A percentile compares a stretch with the other conserved stretches of the same genome.
These are phyloP conservation scores for Octonoba sinensis DNA, from an alignment of 2,888 invertebrate species.

Conservation along the genomic window DNA sequence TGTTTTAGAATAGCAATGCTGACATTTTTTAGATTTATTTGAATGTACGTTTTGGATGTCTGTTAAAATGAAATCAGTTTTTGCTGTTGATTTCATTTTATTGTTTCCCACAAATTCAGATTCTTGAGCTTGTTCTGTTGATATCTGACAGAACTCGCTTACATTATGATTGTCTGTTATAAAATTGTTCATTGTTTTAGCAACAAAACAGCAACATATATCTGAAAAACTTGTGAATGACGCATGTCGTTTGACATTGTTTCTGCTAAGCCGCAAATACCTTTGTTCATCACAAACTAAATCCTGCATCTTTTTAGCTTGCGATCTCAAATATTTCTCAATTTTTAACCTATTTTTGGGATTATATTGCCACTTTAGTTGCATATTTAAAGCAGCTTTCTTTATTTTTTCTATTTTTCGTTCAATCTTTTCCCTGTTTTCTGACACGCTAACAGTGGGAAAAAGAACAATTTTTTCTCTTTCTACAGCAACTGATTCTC, in stretches of 20 bases:
- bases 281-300: constrained; percentile 36
- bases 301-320: constrained; percentile 51
- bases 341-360: constrained; percentile 41
- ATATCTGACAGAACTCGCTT: no score
- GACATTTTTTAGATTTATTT: neutral
- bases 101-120: no score
- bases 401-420: constrained; percentile 55
- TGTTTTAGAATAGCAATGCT: neutral
- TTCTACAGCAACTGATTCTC: neutral
- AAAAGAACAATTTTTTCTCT: constrained; percentile 33
- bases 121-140: no score
- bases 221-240: constrained; percentile 14
- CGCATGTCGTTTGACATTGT: neutral
- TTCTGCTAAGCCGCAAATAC: neutral
- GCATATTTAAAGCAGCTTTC: constrained; percentile 45
- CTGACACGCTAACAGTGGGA: constrained; percentile 49
- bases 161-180: no score
- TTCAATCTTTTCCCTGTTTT: constrained; percentile 58
- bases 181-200: neutral
- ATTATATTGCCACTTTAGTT: constrained; percentile 36
- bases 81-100: no score
- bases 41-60: no score
- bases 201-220: constrained; percentile 18
- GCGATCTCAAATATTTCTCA: constrained; percentile 41
- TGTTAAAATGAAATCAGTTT: no score